Percentiles rank a stretch among this genome's conserved stretches.
phyloP scores from a whole-genome alignment of 2,888 invertebrate genomes.

The Sinopyrophorus schimmeli region DNA sequence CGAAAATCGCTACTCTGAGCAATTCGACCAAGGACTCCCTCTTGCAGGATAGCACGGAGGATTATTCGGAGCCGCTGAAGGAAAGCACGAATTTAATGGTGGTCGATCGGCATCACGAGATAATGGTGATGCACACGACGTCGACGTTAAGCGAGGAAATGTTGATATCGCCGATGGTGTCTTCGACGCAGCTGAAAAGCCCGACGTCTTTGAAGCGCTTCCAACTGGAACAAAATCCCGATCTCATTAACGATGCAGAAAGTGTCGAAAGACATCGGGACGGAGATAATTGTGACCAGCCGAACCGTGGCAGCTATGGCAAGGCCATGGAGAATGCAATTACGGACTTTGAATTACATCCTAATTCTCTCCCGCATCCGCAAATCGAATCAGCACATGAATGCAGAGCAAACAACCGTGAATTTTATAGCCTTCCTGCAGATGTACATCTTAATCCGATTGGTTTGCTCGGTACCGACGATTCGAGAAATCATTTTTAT shows the following conservation, averaged over 20 bases:
- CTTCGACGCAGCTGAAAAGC: conserved; percentile 60
- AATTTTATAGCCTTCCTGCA: conserved; percentile 67
- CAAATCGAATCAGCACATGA: conserved; percentile 22
- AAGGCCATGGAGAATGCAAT: conserved; percentile 46
- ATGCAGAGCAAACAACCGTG: conserved; percentile 49
- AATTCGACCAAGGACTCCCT: conserved; percentile 49
- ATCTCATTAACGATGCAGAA: conserved; percentile 78
- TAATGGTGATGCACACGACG: conserved; percentile 43
- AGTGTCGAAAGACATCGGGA: conserved; percentile 57
- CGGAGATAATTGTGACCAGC: conserved; percentile 47
- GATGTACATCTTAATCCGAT: conserved; percentile 76
- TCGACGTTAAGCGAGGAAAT: conserved; percentile 49
- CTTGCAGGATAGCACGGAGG: conserved; percentile 47
- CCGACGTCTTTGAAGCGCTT: conserved; percentile 61
- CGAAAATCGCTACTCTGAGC: conserved; percentile 54
- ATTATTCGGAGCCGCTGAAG: conserved; percentile 44
- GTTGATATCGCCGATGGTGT: conserved; percentile 42
- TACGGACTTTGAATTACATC: conserved; percentile 38
- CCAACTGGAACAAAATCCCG: conserved; percentile 71
- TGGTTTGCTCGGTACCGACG: conserved; percentile 75
- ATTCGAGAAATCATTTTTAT: conserved; percentile 69
- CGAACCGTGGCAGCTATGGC: conserved; percentile 42
- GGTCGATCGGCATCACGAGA: conserved; percentile 42
- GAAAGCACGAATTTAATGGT: conserved; percentile 41
- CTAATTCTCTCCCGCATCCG: conserved; percentile 50